Evolutionary conservation across 2,113 vertebrate species (phyloP).

Genomic region (Capricornis sumatraensis): DNA sequence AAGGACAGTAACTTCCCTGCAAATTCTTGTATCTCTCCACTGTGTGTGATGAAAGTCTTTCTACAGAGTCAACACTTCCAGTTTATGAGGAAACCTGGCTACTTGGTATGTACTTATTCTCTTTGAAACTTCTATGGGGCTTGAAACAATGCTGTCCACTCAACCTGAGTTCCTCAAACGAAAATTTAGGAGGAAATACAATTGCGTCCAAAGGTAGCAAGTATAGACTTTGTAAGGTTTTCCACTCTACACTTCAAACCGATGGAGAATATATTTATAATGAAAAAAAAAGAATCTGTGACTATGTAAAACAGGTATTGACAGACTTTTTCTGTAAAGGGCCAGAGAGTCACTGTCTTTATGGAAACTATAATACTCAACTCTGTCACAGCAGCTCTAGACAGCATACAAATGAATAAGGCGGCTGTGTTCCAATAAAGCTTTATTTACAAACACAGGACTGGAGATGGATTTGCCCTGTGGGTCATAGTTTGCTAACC

Average conservation of each 20-base stretch:
- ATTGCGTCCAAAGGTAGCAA: background rate
- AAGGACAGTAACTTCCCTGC: background rate
- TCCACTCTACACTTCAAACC: background rate
- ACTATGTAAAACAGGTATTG: background rate
- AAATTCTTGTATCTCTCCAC: background rate
- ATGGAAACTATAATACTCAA: background rate
- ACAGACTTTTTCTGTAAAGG: background rate
- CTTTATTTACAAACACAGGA: background rate
- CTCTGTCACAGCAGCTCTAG: rapidly evolving
- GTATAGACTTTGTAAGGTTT: background rate
- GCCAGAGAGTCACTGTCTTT: background rate
- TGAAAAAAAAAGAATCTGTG: background rate
- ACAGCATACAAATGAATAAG: background rate
- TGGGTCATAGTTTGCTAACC: background rate
- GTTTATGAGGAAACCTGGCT: background rate
- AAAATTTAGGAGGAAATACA: background rate
- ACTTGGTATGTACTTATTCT: background rate
- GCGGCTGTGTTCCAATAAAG: background rate
- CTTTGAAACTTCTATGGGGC: background rate
- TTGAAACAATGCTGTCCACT: background rate
- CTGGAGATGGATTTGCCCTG: background rate
- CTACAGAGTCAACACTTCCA: background rate
- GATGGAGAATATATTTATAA: constrained; percentile 27
- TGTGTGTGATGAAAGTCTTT: background rate
- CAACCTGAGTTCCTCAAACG: background rate